These are phyloP conservation scores for Ictidomys tridecemlineatus DNA, from an alignment of 2,113 vertebrate species.

Conservation along the genomic window DNA sequence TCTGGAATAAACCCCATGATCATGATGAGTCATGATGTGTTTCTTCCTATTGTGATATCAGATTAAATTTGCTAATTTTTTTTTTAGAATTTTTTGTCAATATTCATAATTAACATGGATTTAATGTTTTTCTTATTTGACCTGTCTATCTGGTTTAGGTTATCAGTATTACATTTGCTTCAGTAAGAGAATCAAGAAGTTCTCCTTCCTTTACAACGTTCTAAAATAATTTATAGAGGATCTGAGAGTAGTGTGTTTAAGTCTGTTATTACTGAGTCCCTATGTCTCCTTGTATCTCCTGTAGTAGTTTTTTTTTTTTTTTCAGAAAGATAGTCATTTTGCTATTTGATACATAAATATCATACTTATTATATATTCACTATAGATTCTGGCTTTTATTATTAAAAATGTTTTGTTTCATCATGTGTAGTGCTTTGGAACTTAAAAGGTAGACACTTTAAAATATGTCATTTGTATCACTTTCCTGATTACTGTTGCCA, in stretches of 20 bases:
- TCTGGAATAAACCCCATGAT: neutral
- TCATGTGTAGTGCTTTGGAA: neutral
- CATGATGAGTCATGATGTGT: neutral
- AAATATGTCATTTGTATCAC: conserved; percentile 13
- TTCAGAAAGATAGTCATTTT: neutral
- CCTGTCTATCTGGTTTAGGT: neutral
- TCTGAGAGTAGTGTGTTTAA: neutral
- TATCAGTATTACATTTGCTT: neutral
- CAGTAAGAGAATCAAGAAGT: neutral
- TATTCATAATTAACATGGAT: neutral
- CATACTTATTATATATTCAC: conserved; percentile 7
- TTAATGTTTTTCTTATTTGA: neutral
- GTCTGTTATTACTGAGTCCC: neutral
- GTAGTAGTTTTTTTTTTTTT: neutral
- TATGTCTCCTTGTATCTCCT: neutral
- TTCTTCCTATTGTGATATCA: conserved; percentile 3
- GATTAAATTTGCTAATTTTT: neutral
- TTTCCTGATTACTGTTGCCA: neutral
- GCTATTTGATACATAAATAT: conserved; percentile 13
- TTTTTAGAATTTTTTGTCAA: neutral
- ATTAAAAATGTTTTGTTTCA: neutral
- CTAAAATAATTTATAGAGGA: neutral
- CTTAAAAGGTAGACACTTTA: conserved; percentile 45
- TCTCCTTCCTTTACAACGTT: neutral
- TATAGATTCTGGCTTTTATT: conserved; percentile 27